These are phyloP conservation scores for Ceratoteleas bidentatus DNA, from an alignment of 1,140 invertebrate species.

Conservation along the genomic window DNA sequence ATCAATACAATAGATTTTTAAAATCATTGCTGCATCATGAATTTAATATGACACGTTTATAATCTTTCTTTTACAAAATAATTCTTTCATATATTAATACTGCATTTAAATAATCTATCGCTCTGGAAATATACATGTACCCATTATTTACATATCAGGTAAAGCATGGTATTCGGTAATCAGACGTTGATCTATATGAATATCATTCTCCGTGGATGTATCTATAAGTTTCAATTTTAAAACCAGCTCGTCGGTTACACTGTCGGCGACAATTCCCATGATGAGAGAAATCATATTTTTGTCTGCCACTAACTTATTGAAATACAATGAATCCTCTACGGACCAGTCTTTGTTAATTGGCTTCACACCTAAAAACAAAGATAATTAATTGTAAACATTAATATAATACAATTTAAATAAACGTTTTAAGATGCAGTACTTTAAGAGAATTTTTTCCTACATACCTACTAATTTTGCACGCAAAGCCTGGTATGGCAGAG, in stretches of 20 bases:
- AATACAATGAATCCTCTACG: constrained; percentile 19
- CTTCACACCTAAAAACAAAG: constrained; percentile 28
- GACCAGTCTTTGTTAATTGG: constrained; percentile 39
- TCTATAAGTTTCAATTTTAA: constrained; percentile 29
- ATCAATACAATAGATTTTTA: background rate
- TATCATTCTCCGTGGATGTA: constrained; percentile 11
- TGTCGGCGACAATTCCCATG: background rate
- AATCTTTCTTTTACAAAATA: background rate
- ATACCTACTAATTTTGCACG: constrained; percentile 82
- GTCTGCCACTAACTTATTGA: constrained; percentile 18
- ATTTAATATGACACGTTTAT: background rate
- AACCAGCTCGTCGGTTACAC: background rate
- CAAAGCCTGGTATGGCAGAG: constrained; percentile 83
- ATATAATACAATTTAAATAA: too few relatives aligned
- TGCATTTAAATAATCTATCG: background rate
- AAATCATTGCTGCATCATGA: too few relatives aligned
- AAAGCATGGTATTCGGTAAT: constrained; percentile 15
- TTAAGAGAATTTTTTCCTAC: too few relatives aligned
- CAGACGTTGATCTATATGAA: constrained; percentile 23
- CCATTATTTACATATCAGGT: background rate
- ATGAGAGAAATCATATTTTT: constrained; percentile 41
- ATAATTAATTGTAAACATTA: background rate
- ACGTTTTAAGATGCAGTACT: too few relatives aligned
- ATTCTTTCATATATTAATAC: background rate
- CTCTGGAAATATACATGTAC: background rate